These are phyloP conservation scores for Microctenopoma stevenorrisi DNA, from an alignment of 2,797 vertebrate species.

Conservation along the genomic window DNA sequence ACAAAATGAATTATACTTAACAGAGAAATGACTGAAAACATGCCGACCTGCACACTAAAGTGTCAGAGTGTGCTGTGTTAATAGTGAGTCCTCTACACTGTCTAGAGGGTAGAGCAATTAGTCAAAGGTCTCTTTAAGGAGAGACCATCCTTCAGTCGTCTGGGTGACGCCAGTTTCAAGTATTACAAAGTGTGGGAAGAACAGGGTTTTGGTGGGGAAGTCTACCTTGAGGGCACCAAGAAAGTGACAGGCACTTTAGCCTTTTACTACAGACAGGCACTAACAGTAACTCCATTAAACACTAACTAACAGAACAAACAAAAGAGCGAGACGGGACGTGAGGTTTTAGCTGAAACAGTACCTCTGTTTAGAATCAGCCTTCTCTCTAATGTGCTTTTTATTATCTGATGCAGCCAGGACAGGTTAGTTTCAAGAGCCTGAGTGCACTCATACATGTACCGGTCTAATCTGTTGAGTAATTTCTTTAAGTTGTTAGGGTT, in stretches of 20 bases:
- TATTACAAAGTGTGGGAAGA: constrained; percentile 57
- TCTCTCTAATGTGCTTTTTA: constrained; percentile 3
- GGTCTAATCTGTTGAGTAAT: constrained; percentile 15
- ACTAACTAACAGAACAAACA: neutral
- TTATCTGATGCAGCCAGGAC: constrained; percentile 4
- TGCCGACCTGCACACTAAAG: constrained; percentile 26
- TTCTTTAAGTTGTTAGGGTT: constrained; percentile 3
- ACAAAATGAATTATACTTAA: constrained; percentile 38
- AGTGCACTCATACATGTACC: constrained; percentile 10
- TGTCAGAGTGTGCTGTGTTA: constrained; percentile 33
- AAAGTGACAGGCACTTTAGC: constrained; percentile 67
- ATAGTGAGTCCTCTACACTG: constrained; percentile 33
- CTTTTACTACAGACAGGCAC: constrained; percentile 50
- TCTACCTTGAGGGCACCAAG: constrained; percentile 60
- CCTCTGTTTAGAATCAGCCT: neutral
- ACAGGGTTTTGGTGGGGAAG: constrained; percentile 48
- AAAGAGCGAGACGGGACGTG: neutral
- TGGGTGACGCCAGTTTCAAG: constrained; percentile 68
- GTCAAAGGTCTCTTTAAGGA: constrained; percentile 57
- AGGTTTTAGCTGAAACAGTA: constrained; percentile 1
- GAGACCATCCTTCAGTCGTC: constrained; percentile 63
- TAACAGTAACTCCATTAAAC: no score
- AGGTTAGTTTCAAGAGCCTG: constrained; percentile 1
- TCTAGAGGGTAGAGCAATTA: constrained; percentile 61
- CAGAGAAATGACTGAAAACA: constrained; percentile 40